These are phyloP conservation scores for Pseudolaguvia tuberculata DNA, from an alignment of 2,113 vertebrate species.

Conservation along the genomic window DNA sequence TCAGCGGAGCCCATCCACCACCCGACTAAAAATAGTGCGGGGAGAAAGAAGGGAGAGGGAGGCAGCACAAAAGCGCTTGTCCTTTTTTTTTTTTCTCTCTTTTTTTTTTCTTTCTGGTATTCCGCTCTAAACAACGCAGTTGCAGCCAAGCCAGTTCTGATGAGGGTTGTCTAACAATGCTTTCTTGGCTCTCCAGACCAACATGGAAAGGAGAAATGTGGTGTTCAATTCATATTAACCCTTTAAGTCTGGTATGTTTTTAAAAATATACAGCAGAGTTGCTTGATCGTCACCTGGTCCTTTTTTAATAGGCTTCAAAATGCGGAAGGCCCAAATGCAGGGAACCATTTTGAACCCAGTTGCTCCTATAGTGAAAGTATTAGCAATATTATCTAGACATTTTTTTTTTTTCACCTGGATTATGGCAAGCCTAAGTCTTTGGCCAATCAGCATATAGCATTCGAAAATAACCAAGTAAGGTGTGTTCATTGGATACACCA, in stretches of 20 bases:
- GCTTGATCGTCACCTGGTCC: not conserved
- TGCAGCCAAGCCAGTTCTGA: not conserved
- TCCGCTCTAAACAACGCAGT: not conserved
- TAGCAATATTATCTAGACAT: conserved; percentile 62
- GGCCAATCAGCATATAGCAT: conserved; percentile 62
- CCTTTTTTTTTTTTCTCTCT: conserved; percentile 12
- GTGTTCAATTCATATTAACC: not conserved
- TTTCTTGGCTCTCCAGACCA: not conserved
- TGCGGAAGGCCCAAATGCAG: conserved; percentile 23
- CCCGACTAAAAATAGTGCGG: conserved; percentile 69
- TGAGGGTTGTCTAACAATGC: not conserved
- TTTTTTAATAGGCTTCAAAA: not conserved
- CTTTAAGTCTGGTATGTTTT: too few species aligned
- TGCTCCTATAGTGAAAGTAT: conserved; percentile 56
- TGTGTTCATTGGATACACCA: conserved; percentile 54
- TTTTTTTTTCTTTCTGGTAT: conserved; percentile 29
- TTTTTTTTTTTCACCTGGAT: conserved; percentile 69
- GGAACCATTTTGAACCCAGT: conserved; percentile 33
- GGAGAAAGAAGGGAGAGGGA: conserved; percentile 33
- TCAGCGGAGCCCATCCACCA: conserved; percentile 59
- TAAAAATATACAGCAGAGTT: not conserved
- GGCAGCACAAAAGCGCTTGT: conserved; percentile 29
- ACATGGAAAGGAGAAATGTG: not conserved
- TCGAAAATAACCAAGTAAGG: conserved; percentile 48
- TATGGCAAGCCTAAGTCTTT: conserved; percentile 66